Evolutionary conservation across 1,140 invertebrate genomes (phyloP), one percentile per base, ranked within the genome.

Genomic region (Doryteuthis pealeii): DNA sequence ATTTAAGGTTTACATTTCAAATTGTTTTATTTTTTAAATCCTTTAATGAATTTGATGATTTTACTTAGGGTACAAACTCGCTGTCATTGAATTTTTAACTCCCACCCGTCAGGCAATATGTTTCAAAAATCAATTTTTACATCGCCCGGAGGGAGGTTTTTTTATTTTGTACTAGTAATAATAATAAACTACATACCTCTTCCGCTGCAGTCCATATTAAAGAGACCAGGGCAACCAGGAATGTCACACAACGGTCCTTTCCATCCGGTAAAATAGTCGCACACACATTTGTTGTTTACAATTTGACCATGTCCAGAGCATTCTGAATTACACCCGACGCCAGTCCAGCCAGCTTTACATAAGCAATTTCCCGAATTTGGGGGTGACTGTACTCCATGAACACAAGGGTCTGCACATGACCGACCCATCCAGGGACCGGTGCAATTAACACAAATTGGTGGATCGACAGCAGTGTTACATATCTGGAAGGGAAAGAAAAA

Each of bases 271-370:
- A 68, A 77, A 54, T 83, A 84, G 62, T 83, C 80, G 77, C 83
- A 84, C 5, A 72, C 73, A 77, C 83, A 84, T 45, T 26, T 67
- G 30, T 78, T 78, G 49, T 72, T 78, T 14, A 54, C 43, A 69
- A 84, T 83, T 22, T 49, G 43, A 6, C 83, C 83, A 77, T 84
- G 78, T 71, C 77, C 81, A 15, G 81, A 82, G 69, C 83, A 84
- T 74, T 84, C 83, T 0, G 81, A 83, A 72, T 84, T 76, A 71
- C 83, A 84, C 0, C 81, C 83, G n/a, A 82, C 79, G 1, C 83
- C 83, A 15, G 79, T 78, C 82, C 79, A 84, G 22, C 83, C 83
- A 65, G 75, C 72, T n/a, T 83, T 78, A 75, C 83, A 84, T 32
- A 70, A n/a, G 77, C 83, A 84, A 26, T 70, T 15, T n/a, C 79